Base-by-base conservation (phyloP, 2,888 invertebrate genomes). In the Thecophora atra region DNA sequence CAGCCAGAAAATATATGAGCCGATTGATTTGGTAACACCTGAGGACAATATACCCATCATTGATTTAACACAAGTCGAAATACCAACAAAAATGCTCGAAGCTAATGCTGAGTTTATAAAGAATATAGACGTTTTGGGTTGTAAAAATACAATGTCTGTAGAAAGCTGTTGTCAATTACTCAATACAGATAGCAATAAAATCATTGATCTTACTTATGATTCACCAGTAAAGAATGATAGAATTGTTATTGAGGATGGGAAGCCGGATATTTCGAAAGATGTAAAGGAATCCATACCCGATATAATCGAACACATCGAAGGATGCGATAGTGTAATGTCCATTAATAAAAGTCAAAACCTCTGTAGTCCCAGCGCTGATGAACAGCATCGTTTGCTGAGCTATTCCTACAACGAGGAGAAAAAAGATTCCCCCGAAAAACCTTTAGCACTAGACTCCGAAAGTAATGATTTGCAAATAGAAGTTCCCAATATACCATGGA, bases 401-500 rank as follows among this genome's bases (percentile, higher is more conserved):
- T 78, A 78, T 60, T 82, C 82, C 2, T 77, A 73, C 28, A 83
- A 83, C 70, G 80, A 82, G 62, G 85, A 85, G 75, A 85, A 85
- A 67, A 80, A 81, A n/a, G 85, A 85, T 74, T 81, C 83, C 0
- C 85, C 85, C 0, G 85, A 85, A 62, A 85, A 85, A 72, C 73
- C 74, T 0, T 78, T 72, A 24, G 52, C 19, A 19, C 78, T 78
- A 8, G 75, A 77, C 13, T 79, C 76, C 56, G 82, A 81, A 21
- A 80, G 78, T 51, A 83, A 84, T 44, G 81, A 83, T 15, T 72
- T 83, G 8, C 92, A 89, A 79, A 91, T 92, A 62, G 87, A 90
- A 73, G 91, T 92, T 11, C 92, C 92, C 0, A 82, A 84, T 65
- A 86, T 87, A 74, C 83, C 84, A 0, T 87, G 87, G 87, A 87